A percentile compares a stretch with the other conserved stretches of the same genome.
Conservation (phyloP, 1,140 invertebrate genomes). For the Pararge aegeria region DNA sequence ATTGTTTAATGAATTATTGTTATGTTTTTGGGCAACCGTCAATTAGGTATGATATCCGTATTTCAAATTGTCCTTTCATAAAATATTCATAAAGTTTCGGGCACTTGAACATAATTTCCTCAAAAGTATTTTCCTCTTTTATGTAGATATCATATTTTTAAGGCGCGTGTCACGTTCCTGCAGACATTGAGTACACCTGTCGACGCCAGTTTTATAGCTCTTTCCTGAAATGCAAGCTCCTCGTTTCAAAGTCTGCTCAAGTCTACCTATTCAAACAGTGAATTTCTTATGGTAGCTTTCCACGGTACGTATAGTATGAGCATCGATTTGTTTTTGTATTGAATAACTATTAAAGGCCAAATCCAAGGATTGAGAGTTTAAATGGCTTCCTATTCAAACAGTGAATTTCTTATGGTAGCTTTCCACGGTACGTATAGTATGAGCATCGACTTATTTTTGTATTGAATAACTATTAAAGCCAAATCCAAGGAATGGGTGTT, state of each 20-base stretch:
- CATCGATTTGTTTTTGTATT: too few species aligned
- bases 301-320: background rate
- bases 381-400: conserved; percentile 28
- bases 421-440: background rate
- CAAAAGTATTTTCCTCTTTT: conserved; percentile 21
- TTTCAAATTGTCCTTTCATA: background rate
- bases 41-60: too few species aligned
- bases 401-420: conserved; percentile 26
- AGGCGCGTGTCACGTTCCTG: conserved; percentile 29
- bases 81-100: background rate
- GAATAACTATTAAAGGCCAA: too few species aligned
- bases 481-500: too few species aligned
- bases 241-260: conserved; percentile 21
- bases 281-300: conserved; percentile 19
- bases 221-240: conserved; percentile 33
- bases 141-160: conserved; percentile 32
- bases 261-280: conserved; percentile 32
- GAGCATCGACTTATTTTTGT: too few species aligned
- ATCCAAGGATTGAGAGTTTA: too few species aligned
- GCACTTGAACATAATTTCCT: conserved; percentile 21
- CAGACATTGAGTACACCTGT: conserved; percentile 39
- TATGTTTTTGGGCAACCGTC: too few species aligned
- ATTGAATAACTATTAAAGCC: too few species aligned
- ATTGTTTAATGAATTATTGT: too few species aligned
- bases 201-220: conserved; percentile 37